phyloP scores from a whole-genome alignment of 1,140 invertebrate genomes.

The Drosophila pruinosa region DNA sequence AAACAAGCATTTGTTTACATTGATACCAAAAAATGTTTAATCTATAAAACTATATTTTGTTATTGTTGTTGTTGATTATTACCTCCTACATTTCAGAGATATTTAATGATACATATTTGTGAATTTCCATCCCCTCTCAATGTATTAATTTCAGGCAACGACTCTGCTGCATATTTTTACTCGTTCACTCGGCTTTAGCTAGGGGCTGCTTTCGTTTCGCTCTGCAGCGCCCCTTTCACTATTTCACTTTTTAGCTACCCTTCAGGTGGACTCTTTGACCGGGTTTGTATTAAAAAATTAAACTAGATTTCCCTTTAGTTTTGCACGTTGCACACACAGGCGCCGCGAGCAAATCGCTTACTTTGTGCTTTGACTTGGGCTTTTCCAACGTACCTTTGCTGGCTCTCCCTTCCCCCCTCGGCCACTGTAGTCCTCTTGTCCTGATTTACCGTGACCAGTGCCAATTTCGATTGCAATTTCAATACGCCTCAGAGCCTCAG shows the following conservation, averaged over 20 bases:
- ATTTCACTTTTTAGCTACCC: background rate
- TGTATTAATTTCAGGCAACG: background rate
- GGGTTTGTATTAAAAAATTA: slow-evolving; percentile 76
- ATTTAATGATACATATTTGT: background rate
- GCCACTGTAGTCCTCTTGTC: background rate
- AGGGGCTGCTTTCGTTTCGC: background rate
- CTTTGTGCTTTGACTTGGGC: slow-evolving; percentile 57
- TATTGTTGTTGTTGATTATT: too few relatives aligned
- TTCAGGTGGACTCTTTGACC: slow-evolving; percentile 53
- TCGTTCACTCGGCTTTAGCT: background rate
- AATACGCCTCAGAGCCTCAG: slow-evolving; percentile 68
- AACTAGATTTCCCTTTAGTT: slow-evolving; percentile 79
- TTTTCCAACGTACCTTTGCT: background rate
- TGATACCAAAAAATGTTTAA: too few relatives aligned
- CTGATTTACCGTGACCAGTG: slow-evolving; percentile 39
- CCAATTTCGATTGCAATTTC: slow-evolving; percentile 74
- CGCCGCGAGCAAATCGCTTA: slow-evolving; percentile 64
- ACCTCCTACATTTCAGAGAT: too few relatives aligned
- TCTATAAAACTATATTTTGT: too few relatives aligned
- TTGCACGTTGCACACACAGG: slow-evolving; percentile 62
- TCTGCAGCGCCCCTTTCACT: background rate
- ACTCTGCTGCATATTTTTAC: slow-evolving; percentile 27
- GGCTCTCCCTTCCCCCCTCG: background rate
- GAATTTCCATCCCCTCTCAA: background rate
- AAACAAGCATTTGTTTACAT: too few relatives aligned